These are phyloP conservation scores for Cotesia typhae DNA, from an alignment of 1,140 invertebrate genomes.

Conservation along the genomic window DNA sequence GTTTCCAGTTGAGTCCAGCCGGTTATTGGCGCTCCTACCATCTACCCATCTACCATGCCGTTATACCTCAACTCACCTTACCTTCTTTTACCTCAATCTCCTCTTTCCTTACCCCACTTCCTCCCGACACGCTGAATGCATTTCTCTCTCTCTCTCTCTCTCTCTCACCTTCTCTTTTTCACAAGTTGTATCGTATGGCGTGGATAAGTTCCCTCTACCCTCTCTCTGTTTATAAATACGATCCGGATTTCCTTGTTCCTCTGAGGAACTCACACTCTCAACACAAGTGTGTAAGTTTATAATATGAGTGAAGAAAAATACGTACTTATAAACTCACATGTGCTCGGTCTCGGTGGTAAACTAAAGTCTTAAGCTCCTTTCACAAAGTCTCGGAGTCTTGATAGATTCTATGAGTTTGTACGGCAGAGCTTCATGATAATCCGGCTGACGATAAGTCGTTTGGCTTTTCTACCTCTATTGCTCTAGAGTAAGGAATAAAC, in stretches of 20 bases:
- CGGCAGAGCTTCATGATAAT: slow-evolving; percentile 28
- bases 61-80: slow-evolving; percentile 43
- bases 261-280: slow-evolving; percentile 11
- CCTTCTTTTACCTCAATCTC: slow-evolving; percentile 31
- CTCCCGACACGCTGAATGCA: slow-evolving; percentile 9
- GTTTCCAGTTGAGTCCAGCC: slow-evolving; percentile 57
- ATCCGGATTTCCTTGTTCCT: neutral
- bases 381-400: slow-evolving; percentile 38
- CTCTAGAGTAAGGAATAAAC: slow-evolving; percentile 34
- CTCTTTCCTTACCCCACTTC: slow-evolving; percentile 25
- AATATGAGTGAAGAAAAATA: neutral
- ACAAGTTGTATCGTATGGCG: too few species aligned
- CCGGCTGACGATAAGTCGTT: slow-evolving; percentile 36
- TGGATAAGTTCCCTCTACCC: too few species aligned
- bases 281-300: neutral
- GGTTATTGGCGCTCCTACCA: slow-evolving; percentile 44
- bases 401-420: slow-evolving; percentile 38
- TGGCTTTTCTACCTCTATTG: neutral
- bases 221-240: slow-evolving; percentile 21
- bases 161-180: slow-evolving; percentile 13
- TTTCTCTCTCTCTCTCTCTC: slow-evolving; percentile 34
- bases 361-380: slow-evolving; percentile 42
- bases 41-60: slow-evolving; percentile 54
- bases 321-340: neutral
- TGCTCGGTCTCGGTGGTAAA: slow-evolving; percentile 16